These are phyloP conservation scores for Aurelia coerulea DNA, from an alignment of 30 jellyfish, hydroid and myxozoan genomes.

Conservation along the genomic window DNA sequence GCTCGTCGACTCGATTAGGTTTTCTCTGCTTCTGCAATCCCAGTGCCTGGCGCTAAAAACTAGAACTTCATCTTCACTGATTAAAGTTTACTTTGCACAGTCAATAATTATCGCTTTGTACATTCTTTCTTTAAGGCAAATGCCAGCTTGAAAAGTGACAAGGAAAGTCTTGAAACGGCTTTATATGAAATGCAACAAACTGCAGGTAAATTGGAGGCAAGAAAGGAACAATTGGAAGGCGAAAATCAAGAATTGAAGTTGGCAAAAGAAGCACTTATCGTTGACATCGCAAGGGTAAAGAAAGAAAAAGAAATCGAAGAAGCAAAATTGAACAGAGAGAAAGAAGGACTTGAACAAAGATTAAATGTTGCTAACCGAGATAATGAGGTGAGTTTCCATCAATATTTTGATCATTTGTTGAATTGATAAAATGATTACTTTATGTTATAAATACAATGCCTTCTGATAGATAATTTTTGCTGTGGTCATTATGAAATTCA, in stretches of 20 bases:
- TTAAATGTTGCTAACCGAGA: conserved; percentile 77
- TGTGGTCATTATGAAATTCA: too few relatives aligned
- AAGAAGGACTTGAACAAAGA: conserved; percentile 82
- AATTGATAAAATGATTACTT: background rate
- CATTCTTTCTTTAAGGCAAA: conserved; percentile 46
- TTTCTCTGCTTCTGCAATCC: too few relatives aligned
- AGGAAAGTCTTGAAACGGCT: conserved; percentile 96
- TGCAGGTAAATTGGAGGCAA: conserved; percentile 88
- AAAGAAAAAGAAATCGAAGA: conserved; percentile 90
- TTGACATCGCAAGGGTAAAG: conserved; percentile 89
- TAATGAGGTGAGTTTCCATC: conserved; percentile 70
- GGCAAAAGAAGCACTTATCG: conserved; percentile 91
- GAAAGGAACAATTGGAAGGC: conserved; percentile 95
- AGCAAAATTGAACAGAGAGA: conserved; percentile 77
- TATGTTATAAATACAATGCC: background rate
- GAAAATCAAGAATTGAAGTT: conserved; percentile 89
- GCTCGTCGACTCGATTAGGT: too few relatives aligned
- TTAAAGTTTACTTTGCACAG: too few relatives aligned
- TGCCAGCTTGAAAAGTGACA: conserved; percentile 92
- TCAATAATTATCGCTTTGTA: too few relatives aligned
- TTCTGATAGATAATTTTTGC: too few relatives aligned
- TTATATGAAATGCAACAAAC: conserved; percentile 96
- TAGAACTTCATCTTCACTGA: too few relatives aligned
- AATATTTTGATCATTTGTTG: background rate
- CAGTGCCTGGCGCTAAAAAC: too few relatives aligned